phyloP scores from a whole-genome alignment of 2,888 invertebrate species.

The Mesorhabditis spiculigera region DNA sequence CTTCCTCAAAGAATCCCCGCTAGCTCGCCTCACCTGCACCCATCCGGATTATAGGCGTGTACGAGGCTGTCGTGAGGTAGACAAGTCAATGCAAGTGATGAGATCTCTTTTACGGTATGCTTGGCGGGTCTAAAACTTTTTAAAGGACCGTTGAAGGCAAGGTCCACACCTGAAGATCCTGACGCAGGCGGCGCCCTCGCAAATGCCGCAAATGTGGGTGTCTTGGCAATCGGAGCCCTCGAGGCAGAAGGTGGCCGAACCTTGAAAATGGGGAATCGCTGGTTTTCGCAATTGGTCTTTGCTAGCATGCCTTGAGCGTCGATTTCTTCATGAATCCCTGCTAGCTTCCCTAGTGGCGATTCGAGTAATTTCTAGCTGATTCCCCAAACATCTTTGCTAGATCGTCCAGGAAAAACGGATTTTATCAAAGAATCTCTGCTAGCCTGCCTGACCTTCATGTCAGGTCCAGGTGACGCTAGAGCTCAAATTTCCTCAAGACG shows the following conservation, averaged over 20 bases:
- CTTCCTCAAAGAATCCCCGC: not conserved
- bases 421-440: too few species aligned
- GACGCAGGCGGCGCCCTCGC: slow-evolving; percentile 38
- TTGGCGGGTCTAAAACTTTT: slow-evolving; percentile 12
- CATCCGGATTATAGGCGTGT: slow-evolving; percentile 33
- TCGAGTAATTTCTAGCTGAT: too few species aligned
- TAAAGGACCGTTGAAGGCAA: not conserved
- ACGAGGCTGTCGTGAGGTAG: slow-evolving; percentile 34
- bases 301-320: too few species aligned
- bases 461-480: too few species aligned
- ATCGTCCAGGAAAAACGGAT: too few species aligned
- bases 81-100: slow-evolving; percentile 29
- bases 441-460: too few species aligned
- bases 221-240: slow-evolving; percentile 36
- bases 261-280: too few species aligned
- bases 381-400: too few species aligned
- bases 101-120: slow-evolving; percentile 20
- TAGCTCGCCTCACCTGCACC: slow-evolving; percentile 7
- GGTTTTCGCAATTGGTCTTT: too few species aligned
- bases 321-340: too few species aligned
- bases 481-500: too few species aligned
- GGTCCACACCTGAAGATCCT: slow-evolving; percentile 26
- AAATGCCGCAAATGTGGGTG: slow-evolving; percentile 25
- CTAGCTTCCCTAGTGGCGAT: too few species aligned
- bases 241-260: slow-evolving; percentile 21